Evolutionary conservation across 2,113 vertebrate species (phyloP).

Genomic region (Antechinus flavipes): DNA sequence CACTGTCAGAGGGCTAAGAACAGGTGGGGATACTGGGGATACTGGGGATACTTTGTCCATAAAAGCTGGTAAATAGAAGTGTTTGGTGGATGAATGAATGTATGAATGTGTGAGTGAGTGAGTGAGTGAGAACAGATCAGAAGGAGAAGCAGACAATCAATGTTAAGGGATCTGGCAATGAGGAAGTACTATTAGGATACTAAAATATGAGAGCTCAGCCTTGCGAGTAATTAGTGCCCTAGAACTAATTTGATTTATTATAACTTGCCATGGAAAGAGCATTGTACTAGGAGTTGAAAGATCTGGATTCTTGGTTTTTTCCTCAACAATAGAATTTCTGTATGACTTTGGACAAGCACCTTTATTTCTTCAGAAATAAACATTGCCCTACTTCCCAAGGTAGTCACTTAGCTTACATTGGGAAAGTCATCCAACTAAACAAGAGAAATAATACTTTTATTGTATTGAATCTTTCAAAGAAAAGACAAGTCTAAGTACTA

Average conservation of each 20-base stretch:
- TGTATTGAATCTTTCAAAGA: background rate
- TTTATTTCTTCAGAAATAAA: background rate
- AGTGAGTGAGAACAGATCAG: background rate
- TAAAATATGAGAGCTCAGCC: background rate
- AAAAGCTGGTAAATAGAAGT: background rate
- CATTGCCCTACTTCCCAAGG: background rate
- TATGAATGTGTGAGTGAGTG: background rate
- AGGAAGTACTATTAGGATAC: background rate
- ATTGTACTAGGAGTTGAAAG: background rate
- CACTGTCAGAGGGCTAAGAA: background rate
- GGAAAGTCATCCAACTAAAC: background rate
- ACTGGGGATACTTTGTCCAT: background rate
- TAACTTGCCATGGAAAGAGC: background rate
- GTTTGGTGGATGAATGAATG: background rate
- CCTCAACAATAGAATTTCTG: background rate
- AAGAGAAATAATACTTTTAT: background rate
- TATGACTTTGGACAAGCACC: background rate
- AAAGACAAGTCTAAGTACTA: background rate
- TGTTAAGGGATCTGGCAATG: background rate
- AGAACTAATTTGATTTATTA: background rate
- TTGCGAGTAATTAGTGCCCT: background rate
- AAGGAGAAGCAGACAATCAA: background rate
- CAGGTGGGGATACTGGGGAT: background rate
- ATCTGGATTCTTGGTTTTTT: background rate
- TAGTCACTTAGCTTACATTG: background rate